phyloP scores from a whole-genome alignment of 2,888 invertebrate species.

The Pyrrhia umbra region DNA sequence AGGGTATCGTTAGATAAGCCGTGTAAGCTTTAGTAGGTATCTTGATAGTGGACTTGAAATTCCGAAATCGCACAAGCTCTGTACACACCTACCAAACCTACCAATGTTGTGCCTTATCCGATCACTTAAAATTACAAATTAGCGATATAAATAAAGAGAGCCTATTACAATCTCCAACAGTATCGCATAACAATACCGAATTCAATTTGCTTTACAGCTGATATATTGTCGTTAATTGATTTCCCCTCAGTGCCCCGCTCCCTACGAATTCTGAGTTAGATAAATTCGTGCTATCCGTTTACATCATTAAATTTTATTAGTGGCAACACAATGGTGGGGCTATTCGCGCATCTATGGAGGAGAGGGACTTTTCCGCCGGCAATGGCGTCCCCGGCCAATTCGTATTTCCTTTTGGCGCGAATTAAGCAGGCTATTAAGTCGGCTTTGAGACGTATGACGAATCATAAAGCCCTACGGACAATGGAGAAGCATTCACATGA shows the following conservation, averaged over 20 bases:
- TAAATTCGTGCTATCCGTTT: conserved; percentile 89
- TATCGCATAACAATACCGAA: conserved; percentile 75
- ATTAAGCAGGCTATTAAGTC: conserved; percentile 89
- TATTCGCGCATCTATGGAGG: conserved; percentile 76
- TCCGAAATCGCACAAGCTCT: background rate
- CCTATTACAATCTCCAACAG: conserved; percentile 69
- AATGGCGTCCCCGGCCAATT: conserved; percentile 81
- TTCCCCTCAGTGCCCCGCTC: conserved; percentile 82
- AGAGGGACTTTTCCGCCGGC: conserved; percentile 84
- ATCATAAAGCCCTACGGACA: conserved; percentile 82
- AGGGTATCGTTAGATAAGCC: too few relatives aligned
- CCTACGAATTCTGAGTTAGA: conserved; percentile 81
- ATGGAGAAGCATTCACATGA: conserved; percentile 77
- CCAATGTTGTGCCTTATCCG: conserved; percentile 1
- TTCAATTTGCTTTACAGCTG: conserved; percentile 79
- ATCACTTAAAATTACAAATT: conserved; percentile 44
- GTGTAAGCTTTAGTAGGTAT: too few relatives aligned
- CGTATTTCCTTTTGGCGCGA: conserved; percentile 87
- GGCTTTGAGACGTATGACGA: conserved; percentile 87
- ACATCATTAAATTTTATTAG: conserved; percentile 90
- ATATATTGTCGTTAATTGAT: conserved; percentile 85
- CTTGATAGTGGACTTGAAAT: background rate
- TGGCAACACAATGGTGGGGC: conserved; percentile 83
- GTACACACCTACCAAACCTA: too few relatives aligned
- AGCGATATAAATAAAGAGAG: conserved; percentile 27